A percentile compares a stretch with the other conserved stretches of the same genome.
Evolutionary conservation across 30 jellyfish, hydroid and myxozoan genomes (phyloP).

Genomic region (Cassiopea xamachana): DNA sequence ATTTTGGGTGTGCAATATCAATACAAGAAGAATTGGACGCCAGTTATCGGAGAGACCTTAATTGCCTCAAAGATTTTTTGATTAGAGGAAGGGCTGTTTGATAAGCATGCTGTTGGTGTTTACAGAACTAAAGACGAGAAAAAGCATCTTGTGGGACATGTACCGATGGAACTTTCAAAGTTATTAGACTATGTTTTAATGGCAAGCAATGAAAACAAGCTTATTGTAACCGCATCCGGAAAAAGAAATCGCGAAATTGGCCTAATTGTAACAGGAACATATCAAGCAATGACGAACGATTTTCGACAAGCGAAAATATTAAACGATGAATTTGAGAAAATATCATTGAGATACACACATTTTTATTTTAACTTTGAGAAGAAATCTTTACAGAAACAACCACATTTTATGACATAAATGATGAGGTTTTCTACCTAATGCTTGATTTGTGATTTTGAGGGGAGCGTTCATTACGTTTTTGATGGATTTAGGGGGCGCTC

Average conservation of each 20-base stretch:
- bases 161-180: no score
- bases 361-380: no score
- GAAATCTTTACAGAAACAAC: no score
- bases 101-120: slow-evolving; percentile 36
- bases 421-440: no score
- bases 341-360: slow-evolving; percentile 17
- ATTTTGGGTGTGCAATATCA: slow-evolving; percentile 8
- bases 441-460: no score
- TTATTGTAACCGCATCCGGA: slow-evolving; percentile 23
- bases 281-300: slow-evolving; percentile 21
- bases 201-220: no score
- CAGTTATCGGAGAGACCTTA: slow-evolving; percentile 49
- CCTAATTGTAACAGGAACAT: slow-evolving; percentile 15
- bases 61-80: slow-evolving; percentile 9
- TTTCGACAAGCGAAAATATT: slow-evolving; percentile 22
- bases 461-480: slow-evolving; percentile 11
- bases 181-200: no score
- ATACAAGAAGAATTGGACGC: slow-evolving; percentile 46
- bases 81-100: slow-evolving; percentile 11
- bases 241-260: slow-evolving; percentile 12
- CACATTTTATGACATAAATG: no score
- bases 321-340: slow-evolving; percentile 13
- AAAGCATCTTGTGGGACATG: slow-evolving; percentile 32
- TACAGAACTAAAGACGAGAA: slow-evolving; percentile 18
- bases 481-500: slow-evolving; percentile 14